phyloP scores from a whole-genome alignment of 2,888 invertebrate genomes.

The Tyria jacobaeae region DNA sequence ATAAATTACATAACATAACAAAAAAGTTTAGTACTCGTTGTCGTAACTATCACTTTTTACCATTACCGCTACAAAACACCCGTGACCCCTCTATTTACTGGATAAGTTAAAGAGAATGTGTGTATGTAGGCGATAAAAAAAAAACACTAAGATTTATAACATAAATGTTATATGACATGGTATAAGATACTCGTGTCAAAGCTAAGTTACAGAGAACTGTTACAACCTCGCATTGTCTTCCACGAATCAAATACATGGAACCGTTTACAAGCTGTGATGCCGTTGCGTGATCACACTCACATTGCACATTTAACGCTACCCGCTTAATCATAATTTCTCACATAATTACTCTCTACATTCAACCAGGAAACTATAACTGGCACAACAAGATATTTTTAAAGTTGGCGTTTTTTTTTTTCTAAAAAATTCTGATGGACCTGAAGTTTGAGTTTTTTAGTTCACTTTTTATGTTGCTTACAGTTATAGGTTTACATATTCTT shows the following conservation, averaged over 20 bases:
- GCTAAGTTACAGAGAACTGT: conserved; percentile 30
- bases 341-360: conserved; percentile 11
- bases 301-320: conserved; percentile 20
- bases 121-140: conserved; percentile 30
- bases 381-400: not conserved
- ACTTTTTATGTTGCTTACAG: not conserved
- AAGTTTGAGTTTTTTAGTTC: not conserved
- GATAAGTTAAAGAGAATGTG: conserved; percentile 19
- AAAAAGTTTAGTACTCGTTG: too few species aligned
- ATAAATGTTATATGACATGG: conserved; percentile 26
- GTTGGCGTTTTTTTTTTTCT: not conserved
- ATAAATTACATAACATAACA: too few species aligned
- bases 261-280: conserved; percentile 40
- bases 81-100: too few species aligned
- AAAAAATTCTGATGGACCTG: not conserved
- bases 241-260: conserved; percentile 51
- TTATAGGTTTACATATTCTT: not conserved
- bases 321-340: conserved; percentile 14
- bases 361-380: conserved; percentile 12
- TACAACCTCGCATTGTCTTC: conserved; percentile 50
- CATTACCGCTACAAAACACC: too few species aligned
- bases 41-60: too few species aligned
- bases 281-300: conserved; percentile 43
- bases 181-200: conserved; percentile 16
- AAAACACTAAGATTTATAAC: conserved; percentile 35